Evolutionary conservation across 1,140 invertebrate species (phyloP).

Genomic region (Lucilia cuprina): DNA sequence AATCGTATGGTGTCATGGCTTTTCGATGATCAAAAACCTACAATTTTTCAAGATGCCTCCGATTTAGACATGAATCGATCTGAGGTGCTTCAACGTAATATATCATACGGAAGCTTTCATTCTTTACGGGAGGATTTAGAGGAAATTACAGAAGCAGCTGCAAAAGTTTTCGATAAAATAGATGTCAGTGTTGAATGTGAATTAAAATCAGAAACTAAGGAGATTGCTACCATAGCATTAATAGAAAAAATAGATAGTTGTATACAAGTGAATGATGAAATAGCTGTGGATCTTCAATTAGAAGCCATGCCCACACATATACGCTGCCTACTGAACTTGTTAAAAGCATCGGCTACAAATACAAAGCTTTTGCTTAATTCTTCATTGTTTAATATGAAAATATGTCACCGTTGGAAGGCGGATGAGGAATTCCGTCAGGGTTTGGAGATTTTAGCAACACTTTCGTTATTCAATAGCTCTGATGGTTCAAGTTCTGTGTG

Average conservation of each 20-base stretch:
- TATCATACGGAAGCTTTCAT: slow-evolving; percentile 47
- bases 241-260: slow-evolving; percentile 38
- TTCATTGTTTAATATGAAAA: slow-evolving; percentile 23
- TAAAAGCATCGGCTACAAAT: neutral
- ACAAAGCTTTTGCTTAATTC: neutral
- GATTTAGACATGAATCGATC: slow-evolving; percentile 37
- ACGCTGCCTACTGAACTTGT: slow-evolving; percentile 20
- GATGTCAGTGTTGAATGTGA: slow-evolving; percentile 18
- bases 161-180: neutral
- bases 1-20: slow-evolving; percentile 37
- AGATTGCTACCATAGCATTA: slow-evolving; percentile 16
- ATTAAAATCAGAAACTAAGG: neutral
- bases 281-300: slow-evolving; percentile 47
- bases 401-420: slow-evolving; percentile 19
- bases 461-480: neutral
- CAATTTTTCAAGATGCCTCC: neutral
- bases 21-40: neutral
- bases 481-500: neutral
- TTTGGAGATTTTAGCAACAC: slow-evolving; percentile 17
- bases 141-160: neutral
- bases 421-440: slow-evolving; percentile 38
- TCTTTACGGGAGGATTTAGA: slow-evolving; percentile 37
- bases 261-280: slow-evolving; percentile 44
- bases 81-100: slow-evolving; percentile 25
- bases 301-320: slow-evolving; percentile 9